phyloP scores from a whole-genome alignment of 2,797 vertebrate species.

The Aplochiton taeniatus region DNA sequence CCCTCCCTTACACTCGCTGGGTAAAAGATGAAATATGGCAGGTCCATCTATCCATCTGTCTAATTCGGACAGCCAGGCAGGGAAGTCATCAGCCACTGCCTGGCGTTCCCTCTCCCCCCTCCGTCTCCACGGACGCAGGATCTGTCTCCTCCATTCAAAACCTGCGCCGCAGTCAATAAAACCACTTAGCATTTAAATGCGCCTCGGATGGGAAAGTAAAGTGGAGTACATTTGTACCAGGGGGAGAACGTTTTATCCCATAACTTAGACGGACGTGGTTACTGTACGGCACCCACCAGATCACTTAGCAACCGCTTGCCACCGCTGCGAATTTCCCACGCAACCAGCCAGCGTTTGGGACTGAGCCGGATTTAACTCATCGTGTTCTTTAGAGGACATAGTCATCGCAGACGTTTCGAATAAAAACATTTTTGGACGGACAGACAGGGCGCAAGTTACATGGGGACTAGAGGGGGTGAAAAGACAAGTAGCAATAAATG shows the following conservation, averaged over 20 bases:
- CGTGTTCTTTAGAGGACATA: not conserved
- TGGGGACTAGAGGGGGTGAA: too few relatives aligned
- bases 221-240: constrained; percentile 64
- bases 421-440: too few relatives aligned
- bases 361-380: constrained; percentile 1
- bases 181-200: constrained; percentile 76
- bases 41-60: constrained; percentile 52
- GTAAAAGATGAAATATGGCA: constrained; percentile 58
- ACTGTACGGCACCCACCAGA: constrained; percentile 60
- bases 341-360: constrained; percentile 30
- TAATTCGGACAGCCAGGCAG: constrained; percentile 42
- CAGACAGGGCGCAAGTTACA: too few relatives aligned
- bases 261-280: constrained; percentile 59
- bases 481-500: too few relatives aligned
- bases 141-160: constrained; percentile 58
- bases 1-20: constrained; percentile 32
- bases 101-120: not conserved
- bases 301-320: constrained; percentile 66
- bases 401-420: too few relatives aligned
- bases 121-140: not conserved
- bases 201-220: constrained; percentile 72
- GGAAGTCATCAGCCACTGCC: not conserved
- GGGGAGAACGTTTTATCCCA: constrained; percentile 55
- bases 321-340: constrained; percentile 56
- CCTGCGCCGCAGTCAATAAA: constrained; percentile 70